Percentiles rank a stretch among this genome's conserved stretches.
phyloP scores from a whole-genome alignment of 1,140 invertebrate species.

The Pseudomyrmex pallidus region DNA sequence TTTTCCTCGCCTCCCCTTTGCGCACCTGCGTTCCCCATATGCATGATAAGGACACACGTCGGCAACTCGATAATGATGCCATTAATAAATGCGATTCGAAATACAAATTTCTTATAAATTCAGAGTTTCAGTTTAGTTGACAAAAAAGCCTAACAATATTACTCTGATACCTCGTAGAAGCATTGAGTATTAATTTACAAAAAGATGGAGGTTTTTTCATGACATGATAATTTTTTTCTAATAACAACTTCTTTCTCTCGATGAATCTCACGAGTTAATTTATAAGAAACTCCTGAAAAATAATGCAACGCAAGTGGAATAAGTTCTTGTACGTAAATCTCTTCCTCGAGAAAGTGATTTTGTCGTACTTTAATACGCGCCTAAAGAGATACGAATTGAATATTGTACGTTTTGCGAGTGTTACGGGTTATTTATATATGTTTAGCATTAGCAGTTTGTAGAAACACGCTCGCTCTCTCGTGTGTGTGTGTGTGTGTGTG shows the following conservation, averaged over 20 bases:
- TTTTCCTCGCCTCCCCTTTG: not conserved
- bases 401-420: too few species aligned
- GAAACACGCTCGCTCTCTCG: not conserved
- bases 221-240: too few species aligned
- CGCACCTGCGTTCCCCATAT: not conserved
- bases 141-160: too few species aligned
- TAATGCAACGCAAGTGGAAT: not conserved
- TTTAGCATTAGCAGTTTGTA: not conserved
- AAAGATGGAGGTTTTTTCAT: too few species aligned
- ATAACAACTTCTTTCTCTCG: too few species aligned
- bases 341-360: slow-evolving; percentile 16
- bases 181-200: too few species aligned
- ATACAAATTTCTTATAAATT: too few species aligned
- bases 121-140: too few species aligned
- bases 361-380: slow-evolving; percentile 21
- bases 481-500: not conserved
- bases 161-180: too few species aligned
- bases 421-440: not conserved
- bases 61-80: not conserved
- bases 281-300: not conserved
- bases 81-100: not conserved
- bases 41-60: not conserved
- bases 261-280: too few species aligned
- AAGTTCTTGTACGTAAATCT: not conserved
- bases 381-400: not conserved